Evolutionary conservation across 2,797 vertebrate genomes (phyloP).

Genomic region (Dicrostonyx torquatus): DNA sequence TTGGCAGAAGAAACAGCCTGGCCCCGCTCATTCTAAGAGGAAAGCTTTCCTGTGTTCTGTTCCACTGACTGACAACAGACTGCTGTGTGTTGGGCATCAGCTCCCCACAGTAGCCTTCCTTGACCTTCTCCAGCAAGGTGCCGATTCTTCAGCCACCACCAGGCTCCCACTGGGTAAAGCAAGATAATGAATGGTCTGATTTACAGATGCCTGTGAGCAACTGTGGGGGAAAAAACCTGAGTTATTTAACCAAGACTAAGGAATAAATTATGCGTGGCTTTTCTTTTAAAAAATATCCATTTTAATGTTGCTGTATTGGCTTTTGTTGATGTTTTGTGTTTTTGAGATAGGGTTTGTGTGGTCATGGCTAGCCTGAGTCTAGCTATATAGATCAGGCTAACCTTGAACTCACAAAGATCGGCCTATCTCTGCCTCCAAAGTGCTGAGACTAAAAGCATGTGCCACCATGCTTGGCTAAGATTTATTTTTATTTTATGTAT

Average conservation of each 20-base stretch:
- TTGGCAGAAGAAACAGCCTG: neutral
- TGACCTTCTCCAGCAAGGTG: neutral
- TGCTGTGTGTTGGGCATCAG: neutral
- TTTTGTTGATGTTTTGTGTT: neutral
- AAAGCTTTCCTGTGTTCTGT: neutral
- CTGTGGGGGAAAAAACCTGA: neutral
- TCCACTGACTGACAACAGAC: neutral
- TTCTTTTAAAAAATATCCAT: neutral
- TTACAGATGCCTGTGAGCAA: neutral
- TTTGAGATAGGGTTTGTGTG: no score
- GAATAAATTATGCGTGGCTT: neutral
- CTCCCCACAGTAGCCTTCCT: neutral
- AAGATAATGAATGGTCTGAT: neutral
- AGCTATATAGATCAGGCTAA: neutral
- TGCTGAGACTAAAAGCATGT: neutral
- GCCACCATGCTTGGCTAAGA: no score
- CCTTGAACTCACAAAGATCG: neutral
- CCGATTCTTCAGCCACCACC: neutral
- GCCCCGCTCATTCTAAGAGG: neutral
- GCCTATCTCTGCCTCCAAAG: neutral
- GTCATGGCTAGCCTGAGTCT: no score
- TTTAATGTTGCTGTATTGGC: neutral
- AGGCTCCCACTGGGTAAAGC: neutral
- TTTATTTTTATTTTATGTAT: neutral
- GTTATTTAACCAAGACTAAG: neutral